These are phyloP conservation scores for Ctenicera cuprea DNA, from an alignment of 2,888 invertebrate genomes.

Conservation along the genomic window DNA sequence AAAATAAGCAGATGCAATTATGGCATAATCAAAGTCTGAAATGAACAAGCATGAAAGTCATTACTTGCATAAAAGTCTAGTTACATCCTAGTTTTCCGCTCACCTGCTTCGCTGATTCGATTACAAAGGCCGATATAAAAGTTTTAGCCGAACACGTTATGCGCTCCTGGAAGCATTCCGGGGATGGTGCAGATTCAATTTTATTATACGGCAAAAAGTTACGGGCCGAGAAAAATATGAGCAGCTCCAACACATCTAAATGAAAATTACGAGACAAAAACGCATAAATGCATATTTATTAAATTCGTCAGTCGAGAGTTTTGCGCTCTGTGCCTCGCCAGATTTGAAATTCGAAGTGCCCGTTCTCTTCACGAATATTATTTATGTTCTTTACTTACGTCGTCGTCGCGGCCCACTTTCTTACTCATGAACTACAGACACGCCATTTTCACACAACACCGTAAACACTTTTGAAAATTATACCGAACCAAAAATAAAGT, in stretches of 20 bases:
- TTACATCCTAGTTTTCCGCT: constrained; percentile 60
- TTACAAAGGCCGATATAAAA: constrained; percentile 58
- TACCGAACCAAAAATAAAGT: constrained; percentile 21
- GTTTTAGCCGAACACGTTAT: constrained; percentile 51
- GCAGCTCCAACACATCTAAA: constrained; percentile 50
- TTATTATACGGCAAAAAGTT: constrained; percentile 52
- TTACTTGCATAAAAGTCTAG: constrained; percentile 60
- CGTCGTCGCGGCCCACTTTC: constrained; percentile 33
- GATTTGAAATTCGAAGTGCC: constrained; percentile 49
- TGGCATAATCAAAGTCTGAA: constrained; percentile 60
- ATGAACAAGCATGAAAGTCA: constrained; percentile 61
- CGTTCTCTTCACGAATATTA: constrained; percentile 39
- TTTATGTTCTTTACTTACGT: constrained; percentile 44
- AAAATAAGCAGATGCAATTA: constrained; percentile 56
- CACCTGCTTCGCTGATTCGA: constrained; percentile 60
- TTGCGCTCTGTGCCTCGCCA: constrained; percentile 29
- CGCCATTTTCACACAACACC: constrained; percentile 35
- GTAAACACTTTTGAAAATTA: constrained; percentile 42
- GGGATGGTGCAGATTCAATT: constrained; percentile 55
- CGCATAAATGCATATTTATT: constrained; percentile 59
- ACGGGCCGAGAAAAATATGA: constrained; percentile 53
- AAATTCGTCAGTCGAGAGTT: constrained; percentile 45
- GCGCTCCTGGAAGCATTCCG: constrained; percentile 31
- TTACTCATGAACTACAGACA: constrained; percentile 43
- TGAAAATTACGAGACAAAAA: constrained; percentile 57